Base-by-base conservation (phyloP, 1,140 invertebrate species). In the Drosophila nigromelanica region DNA sequence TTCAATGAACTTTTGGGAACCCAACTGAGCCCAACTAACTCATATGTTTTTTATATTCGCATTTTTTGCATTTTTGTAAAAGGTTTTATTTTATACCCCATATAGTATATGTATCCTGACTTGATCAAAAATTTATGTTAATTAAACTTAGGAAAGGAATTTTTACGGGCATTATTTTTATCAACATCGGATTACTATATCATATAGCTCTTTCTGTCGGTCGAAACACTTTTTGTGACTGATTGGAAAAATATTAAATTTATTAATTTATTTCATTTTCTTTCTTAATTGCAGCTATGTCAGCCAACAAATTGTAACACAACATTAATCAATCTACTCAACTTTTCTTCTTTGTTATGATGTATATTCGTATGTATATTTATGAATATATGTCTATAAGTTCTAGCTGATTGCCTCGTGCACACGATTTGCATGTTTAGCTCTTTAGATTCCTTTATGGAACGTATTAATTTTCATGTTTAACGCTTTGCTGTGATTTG, bases 341-440 rank as follows among this genome's bases (percentile, higher is more conserved):
- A 55, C 50, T 59, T 63, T 71, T 24, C 72, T 72, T 71, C 33
- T 78, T 43, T 50, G 27, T 1, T 27, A 27, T 27, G 27, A 27
- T 27, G 6, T 27, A 6, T 27, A 27, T 27, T 27, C 5, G 27
- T 27, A 1, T 27, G 24, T 27, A 0, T 48, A 37, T 56, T 59
- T 15, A 33, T 33, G 1, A 5, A 47, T 27, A 15, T 51, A 30
- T 51, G 7, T 35, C 3, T 52, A 52, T 35, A 27, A 14, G 12
- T 59, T 39, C 10, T 15, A n/a, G 48, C 54, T n/a, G n/a, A n/a
- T n/a, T n/a, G n/a, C n/a, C n/a, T 33, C 54, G 52, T 66, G 61
- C 42, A 73, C 80, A 80, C 81, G 80, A 80, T 85, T 77, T 86
- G 80, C 73, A 86, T 85, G 77, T 80, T 85, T 61, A 85, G 67